A percentile compares a stretch with the other conserved stretches of the same genome.
phyloP scores from a whole-genome alignment of 1,140 invertebrate genomes.

The Drosophila tropicalis region DNA sequence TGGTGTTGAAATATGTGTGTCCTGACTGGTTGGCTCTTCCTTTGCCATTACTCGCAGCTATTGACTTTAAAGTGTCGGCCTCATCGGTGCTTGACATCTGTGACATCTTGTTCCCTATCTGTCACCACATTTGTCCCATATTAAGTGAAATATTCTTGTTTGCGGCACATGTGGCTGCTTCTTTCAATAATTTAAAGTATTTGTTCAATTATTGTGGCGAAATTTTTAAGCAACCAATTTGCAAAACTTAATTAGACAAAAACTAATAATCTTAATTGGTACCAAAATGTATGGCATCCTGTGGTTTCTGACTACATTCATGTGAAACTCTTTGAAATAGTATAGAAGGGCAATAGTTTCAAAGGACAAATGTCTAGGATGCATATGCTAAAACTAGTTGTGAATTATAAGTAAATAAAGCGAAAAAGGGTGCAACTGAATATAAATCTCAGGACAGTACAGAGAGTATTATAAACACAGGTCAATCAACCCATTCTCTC shows the following conservation, averaged over 20 bases:
- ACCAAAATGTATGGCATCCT: not conserved
- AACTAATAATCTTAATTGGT: not conserved
- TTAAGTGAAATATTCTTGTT: slow-evolving; percentile 7
- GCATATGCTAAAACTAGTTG: too few relatives aligned
- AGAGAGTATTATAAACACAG: not conserved
- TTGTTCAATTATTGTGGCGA: not conserved
- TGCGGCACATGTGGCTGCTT: not conserved
- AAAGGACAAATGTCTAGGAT: too few relatives aligned
- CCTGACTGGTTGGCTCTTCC: slow-evolving; percentile 14
- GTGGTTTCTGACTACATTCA: too few relatives aligned
- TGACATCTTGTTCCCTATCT: slow-evolving; percentile 8
- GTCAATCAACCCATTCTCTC: not conserved
- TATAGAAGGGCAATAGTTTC: too few relatives aligned
- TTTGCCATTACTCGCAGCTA: slow-evolving; percentile 43
- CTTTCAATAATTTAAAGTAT: not conserved
- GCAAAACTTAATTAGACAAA: not conserved
- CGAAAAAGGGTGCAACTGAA: too few relatives aligned
- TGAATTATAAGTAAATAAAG: too few relatives aligned
- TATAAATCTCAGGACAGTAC: too few relatives aligned
- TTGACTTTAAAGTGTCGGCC: slow-evolving; percentile 45
- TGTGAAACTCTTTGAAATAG: too few relatives aligned
- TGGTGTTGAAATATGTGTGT: slow-evolving; percentile 30
- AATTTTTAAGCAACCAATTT: not conserved
- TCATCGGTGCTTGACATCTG: slow-evolving; percentile 44
- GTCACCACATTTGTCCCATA: not conserved